Evolutionary conservation across 2,888 invertebrate species (phyloP), one percentile per base, ranked within the genome.

Genomic region (Tineola bisselliella): DNA sequence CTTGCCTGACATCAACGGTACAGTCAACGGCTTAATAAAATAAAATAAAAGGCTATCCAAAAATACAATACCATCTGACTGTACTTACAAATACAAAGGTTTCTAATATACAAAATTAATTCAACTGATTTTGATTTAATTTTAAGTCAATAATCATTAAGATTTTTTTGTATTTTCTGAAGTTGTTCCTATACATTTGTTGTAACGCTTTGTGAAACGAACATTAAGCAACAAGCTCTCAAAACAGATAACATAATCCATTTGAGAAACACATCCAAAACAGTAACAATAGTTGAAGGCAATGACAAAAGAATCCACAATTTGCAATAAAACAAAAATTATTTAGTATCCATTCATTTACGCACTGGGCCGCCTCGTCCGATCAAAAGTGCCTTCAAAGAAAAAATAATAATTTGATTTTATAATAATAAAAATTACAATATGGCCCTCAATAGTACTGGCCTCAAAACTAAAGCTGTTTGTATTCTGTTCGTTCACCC

Each of bases 381-480:
- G 94, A 92, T 92, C 92, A 92, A 91, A 94, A 94, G 94, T 94
- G 94, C 94, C 94, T 94, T 94, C 94, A 93, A 90, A 84, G 81
- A 88, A 91, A 90, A 25, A 25, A 25, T 25, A 25, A 25, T 25
- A 25, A 25, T 25, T 93, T 93, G 91, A 90, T 91, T 94, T 94
- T 94, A 92, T 93, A 92, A 90, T 91, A 90, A 90, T 87, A 88
- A 89, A 91, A 91, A 90, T 89, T 90, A 90, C 71, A 90, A 91
- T 88, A 88, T 91, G 94, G 93, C 94, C 94, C 94, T 92, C 92
- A 92, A 94, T 94, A 94, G 94, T 88, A 92, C 92, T 89, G 88
- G 84, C 87, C 83, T 90, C 91, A 91, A 90, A 90, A 89, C 90
- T 90, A 89, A 90, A 90, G 77, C 70, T 73, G 73, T 75, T 64